Conservation (phyloP, 2,888 invertebrate species). For the Hofmannophila pseudospretella region DNA sequence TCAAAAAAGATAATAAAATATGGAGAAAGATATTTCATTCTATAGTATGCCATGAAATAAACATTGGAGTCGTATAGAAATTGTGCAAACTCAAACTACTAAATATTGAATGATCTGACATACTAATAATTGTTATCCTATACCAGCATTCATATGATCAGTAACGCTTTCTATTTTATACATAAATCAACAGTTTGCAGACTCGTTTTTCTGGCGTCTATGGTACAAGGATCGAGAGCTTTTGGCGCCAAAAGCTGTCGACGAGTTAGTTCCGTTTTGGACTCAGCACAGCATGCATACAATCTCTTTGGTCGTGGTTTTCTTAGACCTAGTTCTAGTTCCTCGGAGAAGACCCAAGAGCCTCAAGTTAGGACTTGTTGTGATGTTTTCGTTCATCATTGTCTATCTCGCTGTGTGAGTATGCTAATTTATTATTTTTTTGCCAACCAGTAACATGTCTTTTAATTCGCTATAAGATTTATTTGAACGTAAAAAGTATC, state of each 20-base stretch:
- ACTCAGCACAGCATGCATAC: constrained; percentile 63
- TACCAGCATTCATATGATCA: too few relatives aligned
- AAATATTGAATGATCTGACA: too few relatives aligned
- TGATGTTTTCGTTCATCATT: constrained; percentile 33
- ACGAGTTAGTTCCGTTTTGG: constrained; percentile 49
- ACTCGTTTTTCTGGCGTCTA: constrained; percentile 59
- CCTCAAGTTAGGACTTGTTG: constrained; percentile 25
- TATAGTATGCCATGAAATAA: too few relatives aligned
- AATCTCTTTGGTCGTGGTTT: constrained; percentile 39
- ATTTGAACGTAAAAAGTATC: too few relatives aligned
- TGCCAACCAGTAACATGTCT: not conserved
- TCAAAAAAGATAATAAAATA: too few relatives aligned
- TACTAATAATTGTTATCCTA: too few relatives aligned
- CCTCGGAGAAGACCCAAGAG: constrained; percentile 44
- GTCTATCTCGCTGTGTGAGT: constrained; percentile 46
- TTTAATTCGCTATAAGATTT: too few relatives aligned
- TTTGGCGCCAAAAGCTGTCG: constrained; percentile 42
- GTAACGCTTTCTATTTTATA: too few relatives aligned
- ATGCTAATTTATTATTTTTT: constrained; percentile 3
- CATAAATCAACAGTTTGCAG: constrained; percentile 60
- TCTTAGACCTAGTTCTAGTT: constrained; percentile 47
- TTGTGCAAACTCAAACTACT: too few relatives aligned
- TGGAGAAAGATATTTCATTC: too few relatives aligned
- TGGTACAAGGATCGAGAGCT: constrained; percentile 49
- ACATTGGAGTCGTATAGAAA: too few relatives aligned